Evolutionary conservation across 2,888 invertebrate species (phyloP).

Genomic region (Pediacus dermestoides): DNA sequence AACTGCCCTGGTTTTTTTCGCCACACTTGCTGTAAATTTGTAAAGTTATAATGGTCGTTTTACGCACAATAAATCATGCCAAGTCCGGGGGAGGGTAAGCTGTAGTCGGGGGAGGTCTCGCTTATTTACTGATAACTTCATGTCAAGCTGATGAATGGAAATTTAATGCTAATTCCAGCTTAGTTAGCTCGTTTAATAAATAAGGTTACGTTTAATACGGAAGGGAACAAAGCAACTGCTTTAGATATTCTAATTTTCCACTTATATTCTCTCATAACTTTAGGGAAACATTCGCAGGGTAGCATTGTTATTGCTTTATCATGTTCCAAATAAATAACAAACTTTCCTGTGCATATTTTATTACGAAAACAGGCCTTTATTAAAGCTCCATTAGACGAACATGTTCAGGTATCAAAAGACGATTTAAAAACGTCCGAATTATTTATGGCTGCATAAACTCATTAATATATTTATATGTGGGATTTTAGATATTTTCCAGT

Average conservation of each 20-base stretch:
- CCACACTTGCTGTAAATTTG: slow-evolving; percentile 34
- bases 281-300: slow-evolving; percentile 26
- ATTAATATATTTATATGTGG: too few relatives aligned
- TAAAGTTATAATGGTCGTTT: slow-evolving; percentile 36
- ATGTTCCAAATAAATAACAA: slow-evolving; percentile 32
- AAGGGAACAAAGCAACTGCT: slow-evolving; percentile 42
- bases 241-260: slow-evolving; percentile 45
- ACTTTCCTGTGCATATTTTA: slow-evolving; percentile 18
- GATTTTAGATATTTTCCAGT: too few relatives aligned
- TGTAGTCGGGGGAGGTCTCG: slow-evolving; percentile 38
- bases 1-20: too few relatives aligned
- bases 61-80: slow-evolving; percentile 39
- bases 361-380: too few relatives aligned
- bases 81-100: slow-evolving; percentile 24
- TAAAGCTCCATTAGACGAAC: too few relatives aligned
- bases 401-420: too few relatives aligned
- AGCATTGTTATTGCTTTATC: slow-evolving; percentile 31
- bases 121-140: slow-evolving; percentile 50
- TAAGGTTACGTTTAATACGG: slow-evolving; percentile 44
- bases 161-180: slow-evolving; percentile 48
- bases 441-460: too few relatives aligned
- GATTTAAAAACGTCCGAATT: too few relatives aligned
- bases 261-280: slow-evolving; percentile 42
- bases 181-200: slow-evolving; percentile 48
- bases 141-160: slow-evolving; percentile 50